Conservation (phyloP, 1,140 invertebrate species). For the Sarcophaga peregrina region DNA sequence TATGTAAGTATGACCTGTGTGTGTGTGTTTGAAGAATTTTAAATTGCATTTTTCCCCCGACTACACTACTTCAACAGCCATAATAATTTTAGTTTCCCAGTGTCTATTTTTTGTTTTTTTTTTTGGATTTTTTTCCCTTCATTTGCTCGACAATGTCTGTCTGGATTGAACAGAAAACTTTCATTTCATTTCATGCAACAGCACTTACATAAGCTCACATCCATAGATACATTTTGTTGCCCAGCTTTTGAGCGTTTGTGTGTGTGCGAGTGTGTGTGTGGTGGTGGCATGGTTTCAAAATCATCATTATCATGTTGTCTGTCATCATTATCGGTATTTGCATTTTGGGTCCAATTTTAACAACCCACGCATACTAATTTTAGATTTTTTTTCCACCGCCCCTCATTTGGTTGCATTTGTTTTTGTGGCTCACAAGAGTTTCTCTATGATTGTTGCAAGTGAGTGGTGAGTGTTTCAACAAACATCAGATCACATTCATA, state of each 20-base stretch:
- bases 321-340: constrained; percentile 13
- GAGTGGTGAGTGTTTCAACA: background rate
- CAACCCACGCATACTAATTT: constrained; percentile 26
- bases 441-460: too few relatives aligned
- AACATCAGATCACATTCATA: constrained; percentile 18
- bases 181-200: background rate
- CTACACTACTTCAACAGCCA: too few relatives aligned
- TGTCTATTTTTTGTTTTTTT: too few relatives aligned
- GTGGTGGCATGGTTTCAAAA: background rate
- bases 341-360: constrained; percentile 24
- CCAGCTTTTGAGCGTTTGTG: background rate
- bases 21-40: background rate
- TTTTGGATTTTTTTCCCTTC: too few relatives aligned
- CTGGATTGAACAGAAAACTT: background rate
- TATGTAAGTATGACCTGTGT: background rate
- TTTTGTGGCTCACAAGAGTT: background rate
- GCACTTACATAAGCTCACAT: background rate
- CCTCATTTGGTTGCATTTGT: background rate
- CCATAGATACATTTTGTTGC: background rate
- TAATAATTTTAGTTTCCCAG: too few relatives aligned
- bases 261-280: too few relatives aligned
- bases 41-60: constrained; percentile 11
- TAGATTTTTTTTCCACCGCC: background rate
- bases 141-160: too few relatives aligned
- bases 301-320: too few relatives aligned